Evolutionary conservation across 2,888 invertebrate species (phyloP).

Genomic region (Ormyrus thymus): DNA sequence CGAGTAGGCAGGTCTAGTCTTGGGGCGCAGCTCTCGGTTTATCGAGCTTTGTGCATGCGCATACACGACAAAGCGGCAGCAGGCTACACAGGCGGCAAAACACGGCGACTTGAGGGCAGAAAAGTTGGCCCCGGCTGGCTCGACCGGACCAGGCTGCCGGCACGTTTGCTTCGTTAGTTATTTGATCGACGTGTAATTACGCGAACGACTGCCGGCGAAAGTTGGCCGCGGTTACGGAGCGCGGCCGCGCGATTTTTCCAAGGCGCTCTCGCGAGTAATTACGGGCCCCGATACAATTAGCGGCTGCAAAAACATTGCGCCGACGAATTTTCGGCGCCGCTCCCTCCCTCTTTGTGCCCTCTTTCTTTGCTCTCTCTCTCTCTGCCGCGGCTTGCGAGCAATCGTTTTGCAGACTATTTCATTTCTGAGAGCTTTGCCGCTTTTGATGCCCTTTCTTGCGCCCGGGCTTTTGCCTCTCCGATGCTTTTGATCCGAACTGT

Average conservation of each 20-base stretch:
- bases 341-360: neutral
- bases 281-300: conserved; percentile 42
- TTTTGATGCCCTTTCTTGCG: conserved; percentile 13
- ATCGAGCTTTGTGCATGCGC: too few relatives aligned
- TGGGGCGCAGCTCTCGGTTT: too few relatives aligned
- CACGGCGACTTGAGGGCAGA: neutral
- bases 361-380: neutral
- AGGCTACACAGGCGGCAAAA: too few relatives aligned
- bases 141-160: conserved; percentile 8
- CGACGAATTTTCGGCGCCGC: neutral
- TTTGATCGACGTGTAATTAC: conserved; percentile 63
- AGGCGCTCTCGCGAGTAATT: conserved; percentile 35
- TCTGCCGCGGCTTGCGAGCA: neutral
- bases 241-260: neutral
- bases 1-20: too few relatives aligned
- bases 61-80: too few relatives aligned
- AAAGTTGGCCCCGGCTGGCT: neutral
- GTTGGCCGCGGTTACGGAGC: conserved; percentile 35
- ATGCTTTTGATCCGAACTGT: neutral
- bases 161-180: conserved; percentile 59
- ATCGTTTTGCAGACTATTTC: conserved; percentile 13
- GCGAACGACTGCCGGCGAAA: conserved; percentile 59
- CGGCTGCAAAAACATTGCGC: neutral
- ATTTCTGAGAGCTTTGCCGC: conserved; percentile 32
- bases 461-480: neutral